phyloP scores from a whole-genome alignment of 92 coral and sea anemone species.

The Actinostola sp. region DNA sequence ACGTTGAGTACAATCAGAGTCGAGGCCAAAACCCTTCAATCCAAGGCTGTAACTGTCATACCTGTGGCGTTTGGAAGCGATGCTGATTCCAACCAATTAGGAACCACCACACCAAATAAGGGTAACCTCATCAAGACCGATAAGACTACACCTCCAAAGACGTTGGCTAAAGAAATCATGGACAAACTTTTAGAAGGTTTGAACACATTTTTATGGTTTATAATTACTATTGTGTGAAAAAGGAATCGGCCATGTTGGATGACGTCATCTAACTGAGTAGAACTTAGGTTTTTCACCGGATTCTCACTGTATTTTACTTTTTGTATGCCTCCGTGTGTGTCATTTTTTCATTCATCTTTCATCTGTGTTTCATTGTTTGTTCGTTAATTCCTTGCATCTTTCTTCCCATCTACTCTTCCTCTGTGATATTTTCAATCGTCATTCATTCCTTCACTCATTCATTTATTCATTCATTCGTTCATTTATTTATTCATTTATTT shows the following conservation, averaged over 20 bases:
- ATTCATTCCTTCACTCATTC: too few relatives aligned
- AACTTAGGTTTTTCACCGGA: too few relatives aligned
- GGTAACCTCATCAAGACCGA: slow-evolving; percentile 58
- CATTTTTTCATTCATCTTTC: too few relatives aligned
- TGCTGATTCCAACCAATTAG: slow-evolving; percentile 44
- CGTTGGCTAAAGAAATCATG: slow-evolving; percentile 68
- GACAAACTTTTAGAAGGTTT: slow-evolving; percentile 41
- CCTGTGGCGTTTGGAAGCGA: slow-evolving; percentile 76
- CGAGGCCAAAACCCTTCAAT: slow-evolving; percentile 56
- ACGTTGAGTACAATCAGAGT: slow-evolving; percentile 23
- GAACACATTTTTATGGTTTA: too few relatives aligned
- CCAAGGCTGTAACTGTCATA: slow-evolving; percentile 61
- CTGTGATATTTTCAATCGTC: neutral
- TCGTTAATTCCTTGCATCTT: neutral
- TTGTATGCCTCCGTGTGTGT: too few relatives aligned
- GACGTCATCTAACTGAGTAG: too few relatives aligned
- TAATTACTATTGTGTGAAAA: too few relatives aligned
- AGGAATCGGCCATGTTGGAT: too few relatives aligned
- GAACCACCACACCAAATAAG: slow-evolving; percentile 42
- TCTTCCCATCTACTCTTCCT: too few relatives aligned
- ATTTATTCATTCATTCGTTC: too few relatives aligned
- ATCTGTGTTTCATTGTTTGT: neutral
- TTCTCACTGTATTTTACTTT: too few relatives aligned
- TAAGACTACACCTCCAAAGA: slow-evolving; percentile 61
- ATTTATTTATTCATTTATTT: too few relatives aligned